phyloP scores from a whole-genome alignment of 2,888 invertebrate species.

The Gortyna flavago region DNA sequence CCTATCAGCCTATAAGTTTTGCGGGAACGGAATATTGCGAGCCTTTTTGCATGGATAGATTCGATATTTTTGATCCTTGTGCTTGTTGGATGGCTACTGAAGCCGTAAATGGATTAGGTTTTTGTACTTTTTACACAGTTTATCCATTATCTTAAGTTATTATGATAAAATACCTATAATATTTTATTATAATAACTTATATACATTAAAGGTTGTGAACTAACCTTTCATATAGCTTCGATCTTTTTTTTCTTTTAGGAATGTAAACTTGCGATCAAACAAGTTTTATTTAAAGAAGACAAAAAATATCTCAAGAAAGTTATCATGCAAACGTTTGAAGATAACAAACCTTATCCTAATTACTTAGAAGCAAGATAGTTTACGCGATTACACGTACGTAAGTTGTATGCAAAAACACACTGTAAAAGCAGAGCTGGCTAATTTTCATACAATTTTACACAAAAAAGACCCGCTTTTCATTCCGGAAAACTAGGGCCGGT shows the following conservation, averaged over 20 bases:
- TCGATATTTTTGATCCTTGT: constrained; percentile 43
- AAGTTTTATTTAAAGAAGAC: background rate
- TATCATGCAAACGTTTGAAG: background rate
- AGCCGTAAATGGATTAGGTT: constrained; percentile 22
- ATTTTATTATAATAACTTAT: too few species aligned
- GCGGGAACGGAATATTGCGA: constrained; percentile 27
- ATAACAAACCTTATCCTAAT: background rate
- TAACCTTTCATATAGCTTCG: background rate
- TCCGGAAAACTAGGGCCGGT: background rate
- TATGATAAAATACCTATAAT: background rate
- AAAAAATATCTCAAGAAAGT: background rate
- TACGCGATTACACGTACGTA: background rate
- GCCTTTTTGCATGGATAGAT: constrained; percentile 31
- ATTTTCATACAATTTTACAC: constrained; percentile 13
- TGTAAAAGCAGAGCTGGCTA: background rate
- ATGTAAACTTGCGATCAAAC: too few species aligned
- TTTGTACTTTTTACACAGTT: background rate
- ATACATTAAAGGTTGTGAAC: too few species aligned
- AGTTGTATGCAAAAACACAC: background rate
- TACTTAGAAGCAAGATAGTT: background rate
- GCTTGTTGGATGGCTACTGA: background rate
- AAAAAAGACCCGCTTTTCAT: constrained; percentile 12
- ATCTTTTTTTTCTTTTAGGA: background rate
- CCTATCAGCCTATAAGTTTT: constrained; percentile 48
- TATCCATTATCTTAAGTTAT: background rate